Conservation (phyloP, 1,140 invertebrate genomes). For the Atopsyche davidsoni region DNA sequence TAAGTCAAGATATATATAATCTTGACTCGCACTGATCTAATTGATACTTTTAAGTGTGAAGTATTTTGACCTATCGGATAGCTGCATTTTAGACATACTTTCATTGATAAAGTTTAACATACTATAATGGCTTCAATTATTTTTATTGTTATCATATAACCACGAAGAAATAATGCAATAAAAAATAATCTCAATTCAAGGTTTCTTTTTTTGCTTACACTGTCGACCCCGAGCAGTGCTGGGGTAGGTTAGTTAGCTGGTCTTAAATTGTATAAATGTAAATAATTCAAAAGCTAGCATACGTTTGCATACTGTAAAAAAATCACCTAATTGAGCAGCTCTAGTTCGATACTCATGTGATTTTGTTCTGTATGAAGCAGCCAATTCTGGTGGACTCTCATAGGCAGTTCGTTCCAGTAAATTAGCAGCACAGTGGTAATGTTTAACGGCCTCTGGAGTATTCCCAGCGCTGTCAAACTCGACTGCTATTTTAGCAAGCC, state of each 20-base stretch:
- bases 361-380: slow-evolving; percentile 15
- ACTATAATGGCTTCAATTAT: no score
- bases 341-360: slow-evolving; percentile 25
- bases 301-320: not conserved
- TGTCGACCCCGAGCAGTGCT: no score
- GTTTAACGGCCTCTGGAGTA: slow-evolving; percentile 17
- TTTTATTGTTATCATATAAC: no score
- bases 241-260: no score
- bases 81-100: no score
- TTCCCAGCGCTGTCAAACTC: slow-evolving; percentile 22
- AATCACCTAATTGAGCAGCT: slow-evolving; percentile 23
- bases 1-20: not conserved
- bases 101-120: no score
- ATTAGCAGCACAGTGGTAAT: slow-evolving; percentile 27
- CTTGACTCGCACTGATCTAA: no score
- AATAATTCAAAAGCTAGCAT: not conserved
- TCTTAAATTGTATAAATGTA: not conserved
- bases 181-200: no score
- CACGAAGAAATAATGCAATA: slow-evolving; percentile 2
- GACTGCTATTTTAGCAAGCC: slow-evolving; percentile 25
- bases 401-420: slow-evolving; percentile 12
- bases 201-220: no score
- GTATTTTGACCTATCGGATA: no score
- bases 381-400: slow-evolving; percentile 5
- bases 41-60: no score